Evolutionary conservation across 2,888 invertebrate species (phyloP).

Genomic region (Synanthedon myopaeformis): DNA sequence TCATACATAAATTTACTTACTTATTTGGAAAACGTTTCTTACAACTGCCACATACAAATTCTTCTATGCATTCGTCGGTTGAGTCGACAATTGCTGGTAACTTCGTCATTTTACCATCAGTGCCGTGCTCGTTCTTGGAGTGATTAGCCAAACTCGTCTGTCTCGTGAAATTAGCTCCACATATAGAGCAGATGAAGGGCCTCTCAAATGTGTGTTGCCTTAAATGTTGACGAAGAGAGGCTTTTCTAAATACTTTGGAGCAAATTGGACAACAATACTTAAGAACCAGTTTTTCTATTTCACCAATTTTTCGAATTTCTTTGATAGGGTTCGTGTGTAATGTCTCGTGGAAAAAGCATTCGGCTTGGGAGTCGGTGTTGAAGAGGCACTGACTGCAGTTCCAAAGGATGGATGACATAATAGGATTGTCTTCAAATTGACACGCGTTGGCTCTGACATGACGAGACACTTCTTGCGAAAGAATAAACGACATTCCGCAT

Average conservation of each 20-base stretch:
- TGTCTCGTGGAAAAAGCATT: conserved; percentile 79
- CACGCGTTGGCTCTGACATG: conserved; percentile 76
- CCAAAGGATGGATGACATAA: conserved; percentile 44
- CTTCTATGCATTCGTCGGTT: conserved; percentile 5
- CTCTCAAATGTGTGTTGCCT: conserved; percentile 81
- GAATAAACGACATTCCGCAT: conserved; percentile 77
- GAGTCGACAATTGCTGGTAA: conserved; percentile 14
- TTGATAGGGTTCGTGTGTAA: conserved; percentile 69
- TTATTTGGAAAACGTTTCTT: conserved; percentile 30
- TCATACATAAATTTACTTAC: conserved; percentile 20
- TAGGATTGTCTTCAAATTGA: conserved; percentile 34
- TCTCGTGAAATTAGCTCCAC: conserved; percentile 74
- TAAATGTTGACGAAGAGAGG: conserved; percentile 77
- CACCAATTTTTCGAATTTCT: conserved; percentile 23
- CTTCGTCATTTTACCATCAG: conserved; percentile 11
- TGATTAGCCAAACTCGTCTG: conserved; percentile 76
- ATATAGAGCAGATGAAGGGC: conserved; percentile 75
- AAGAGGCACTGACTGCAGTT: conserved; percentile 73
- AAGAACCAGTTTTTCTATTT: conserved; percentile 30
- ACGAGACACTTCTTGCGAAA: conserved; percentile 80
- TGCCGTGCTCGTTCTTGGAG: conserved; percentile 61
- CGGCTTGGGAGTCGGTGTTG: conserved; percentile 75
- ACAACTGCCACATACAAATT: conserved; percentile 30
- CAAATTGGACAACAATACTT: conserved; percentile 79
- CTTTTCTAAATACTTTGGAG: conserved; percentile 73